Conservation (phyloP, 2,797 vertebrate genomes). For the Sphenodon punctatus region DNA sequence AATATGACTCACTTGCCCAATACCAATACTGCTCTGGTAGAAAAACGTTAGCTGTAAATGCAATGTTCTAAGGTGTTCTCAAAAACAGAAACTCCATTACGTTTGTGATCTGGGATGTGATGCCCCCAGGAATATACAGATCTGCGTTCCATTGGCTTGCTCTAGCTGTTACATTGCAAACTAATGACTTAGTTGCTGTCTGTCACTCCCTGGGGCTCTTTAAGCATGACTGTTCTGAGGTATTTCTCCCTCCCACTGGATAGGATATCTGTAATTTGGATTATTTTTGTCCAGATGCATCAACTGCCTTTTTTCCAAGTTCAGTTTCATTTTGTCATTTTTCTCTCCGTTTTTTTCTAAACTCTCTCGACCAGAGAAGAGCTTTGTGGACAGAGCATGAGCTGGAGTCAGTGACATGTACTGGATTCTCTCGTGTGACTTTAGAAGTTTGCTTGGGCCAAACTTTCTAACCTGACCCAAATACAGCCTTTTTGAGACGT, state of each 20-base stretch:
- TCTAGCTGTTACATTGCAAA: not conserved
- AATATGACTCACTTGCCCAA: not conserved
- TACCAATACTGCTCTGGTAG: too few species aligned
- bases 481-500: too few species aligned
- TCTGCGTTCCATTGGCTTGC: not conserved
- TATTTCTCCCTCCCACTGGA: not conserved
- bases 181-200: not conserved
- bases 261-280: not conserved
- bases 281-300: not conserved
- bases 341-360: not conserved
- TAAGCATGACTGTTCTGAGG: not conserved
- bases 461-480: too few species aligned
- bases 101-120: not conserved
- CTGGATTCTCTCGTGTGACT: too few species aligned
- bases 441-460: too few species aligned
- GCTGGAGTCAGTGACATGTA: too few species aligned
- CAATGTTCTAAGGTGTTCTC: not conserved
- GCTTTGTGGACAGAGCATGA: too few species aligned
- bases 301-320: not conserved
- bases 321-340: not conserved
- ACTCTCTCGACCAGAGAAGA: too few species aligned
- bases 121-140: not conserved
- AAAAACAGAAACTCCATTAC: not conserved
- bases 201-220: not conserved
- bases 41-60: too few species aligned